These are phyloP conservation scores for Calonectris borealis DNA, from an alignment of 2,113 vertebrate species.

Conservation along the genomic window DNA sequence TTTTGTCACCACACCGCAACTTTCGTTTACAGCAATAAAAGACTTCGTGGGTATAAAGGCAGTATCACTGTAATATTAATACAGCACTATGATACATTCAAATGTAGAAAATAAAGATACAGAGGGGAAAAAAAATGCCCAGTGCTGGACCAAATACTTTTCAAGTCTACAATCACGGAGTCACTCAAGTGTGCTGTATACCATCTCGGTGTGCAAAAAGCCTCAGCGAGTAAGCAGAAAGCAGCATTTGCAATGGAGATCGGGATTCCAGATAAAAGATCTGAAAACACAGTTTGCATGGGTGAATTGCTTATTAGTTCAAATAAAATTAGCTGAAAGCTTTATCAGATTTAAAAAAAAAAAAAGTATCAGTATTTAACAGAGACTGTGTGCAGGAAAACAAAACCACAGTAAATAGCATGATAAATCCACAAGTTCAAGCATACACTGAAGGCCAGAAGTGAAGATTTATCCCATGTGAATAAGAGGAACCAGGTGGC, in stretches of 20 bases:
- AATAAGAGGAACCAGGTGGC: neutral
- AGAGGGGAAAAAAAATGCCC: neutral
- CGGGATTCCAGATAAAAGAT: conserved; percentile 51
- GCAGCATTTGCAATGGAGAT: neutral
- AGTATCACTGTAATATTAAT: neutral
- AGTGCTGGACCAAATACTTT: neutral
- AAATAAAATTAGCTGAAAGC: conserved; percentile 72
- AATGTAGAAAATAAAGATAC: neutral
- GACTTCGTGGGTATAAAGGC: neutral
- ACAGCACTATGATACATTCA: neutral
- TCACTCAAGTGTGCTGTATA: neutral
- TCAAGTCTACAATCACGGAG: neutral
- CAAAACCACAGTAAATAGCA: conserved; percentile 19
- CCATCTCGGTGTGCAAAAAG: conserved; percentile 5
- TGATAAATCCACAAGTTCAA: conserved; percentile 64
- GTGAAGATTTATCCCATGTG: neutral
- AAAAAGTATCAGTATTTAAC: conserved; percentile 72
- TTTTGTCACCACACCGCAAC: neutral
- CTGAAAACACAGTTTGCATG: conserved; percentile 42
- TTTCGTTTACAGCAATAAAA: neutral
- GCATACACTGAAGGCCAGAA: neutral
- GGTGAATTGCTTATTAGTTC: conserved; percentile 55
- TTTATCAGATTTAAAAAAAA: conserved; percentile 74
- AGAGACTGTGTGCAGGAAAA: conserved; percentile 45
- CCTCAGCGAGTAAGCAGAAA: conserved; percentile 14